Conservation (phyloP, 2,113 vertebrate species). For the Phaethon lepturus region DNA sequence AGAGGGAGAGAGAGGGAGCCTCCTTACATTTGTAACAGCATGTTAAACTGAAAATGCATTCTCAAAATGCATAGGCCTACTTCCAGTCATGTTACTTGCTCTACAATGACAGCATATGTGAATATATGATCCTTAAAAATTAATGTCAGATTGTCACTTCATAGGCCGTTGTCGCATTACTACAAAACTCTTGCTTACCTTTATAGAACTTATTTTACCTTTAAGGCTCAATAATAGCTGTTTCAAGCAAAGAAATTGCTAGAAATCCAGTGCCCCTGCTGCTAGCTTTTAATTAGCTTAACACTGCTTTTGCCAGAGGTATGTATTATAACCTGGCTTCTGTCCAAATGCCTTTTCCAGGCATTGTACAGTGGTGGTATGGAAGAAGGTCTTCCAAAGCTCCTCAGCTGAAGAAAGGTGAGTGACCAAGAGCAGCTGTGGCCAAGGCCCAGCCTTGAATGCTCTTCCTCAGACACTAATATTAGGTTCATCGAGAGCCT, state of each 20-base stretch:
- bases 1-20: conserved; percentile 75
- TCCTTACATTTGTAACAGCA: conserved; percentile 80
- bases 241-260: background rate
- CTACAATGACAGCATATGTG: conserved; percentile 66
- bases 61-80: conserved; percentile 64
- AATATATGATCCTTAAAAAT: conserved; percentile 76
- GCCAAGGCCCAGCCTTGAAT: background rate
- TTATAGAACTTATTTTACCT: conserved; percentile 70
- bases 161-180: conserved; percentile 67
- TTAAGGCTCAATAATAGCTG: conserved; percentile 52
- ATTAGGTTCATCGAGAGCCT: accelerated
- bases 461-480: background rate
- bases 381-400: background rate
- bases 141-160: conserved; percentile 77
- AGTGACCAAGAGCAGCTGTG: background rate
- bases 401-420: background rate
- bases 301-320: background rate
- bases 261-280: background rate
- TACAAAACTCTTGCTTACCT: conserved; percentile 74
- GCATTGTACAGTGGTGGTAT: accelerated
- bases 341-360: background rate
- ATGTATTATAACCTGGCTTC: background rate
- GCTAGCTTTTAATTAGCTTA: conserved; percentile 45
- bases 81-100: conserved; percentile 65
- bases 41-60: conserved; percentile 73